A percentile compares a stretch with the other conserved stretches of the same genome.
Conservation (phyloP, 2,113 vertebrate genomes). For the Procavia capensis region DNA sequence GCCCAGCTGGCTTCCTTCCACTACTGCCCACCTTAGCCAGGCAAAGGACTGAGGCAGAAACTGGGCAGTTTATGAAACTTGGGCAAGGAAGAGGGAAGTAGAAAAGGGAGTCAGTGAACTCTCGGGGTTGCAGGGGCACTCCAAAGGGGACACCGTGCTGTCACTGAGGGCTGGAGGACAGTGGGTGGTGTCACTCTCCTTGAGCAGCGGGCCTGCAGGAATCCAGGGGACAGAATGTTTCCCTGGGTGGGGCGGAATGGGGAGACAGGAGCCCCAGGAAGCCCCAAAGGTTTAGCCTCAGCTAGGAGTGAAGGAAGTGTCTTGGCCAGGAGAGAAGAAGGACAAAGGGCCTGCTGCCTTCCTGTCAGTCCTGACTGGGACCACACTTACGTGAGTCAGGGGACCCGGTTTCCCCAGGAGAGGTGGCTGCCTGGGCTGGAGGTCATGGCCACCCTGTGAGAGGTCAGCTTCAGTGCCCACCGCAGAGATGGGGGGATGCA, state of each 20-base stretch:
- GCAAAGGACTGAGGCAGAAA: too few relatives aligned
- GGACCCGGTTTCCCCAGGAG: neutral
- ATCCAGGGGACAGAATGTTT: too few relatives aligned
- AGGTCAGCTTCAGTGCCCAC: neutral
- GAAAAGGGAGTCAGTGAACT: too few relatives aligned
- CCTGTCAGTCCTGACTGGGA: neutral
- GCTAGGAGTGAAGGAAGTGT: neutral
- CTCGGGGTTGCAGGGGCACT: too few relatives aligned
- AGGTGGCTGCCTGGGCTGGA: neutral
- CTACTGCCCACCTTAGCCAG: too few relatives aligned
- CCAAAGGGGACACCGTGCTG: too few relatives aligned
- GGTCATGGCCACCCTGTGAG: neutral
- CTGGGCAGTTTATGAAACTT: neutral
- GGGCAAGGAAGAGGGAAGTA: too few relatives aligned
- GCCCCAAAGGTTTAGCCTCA: neutral
- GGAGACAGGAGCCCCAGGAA: neutral
- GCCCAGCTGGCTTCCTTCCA: neutral
- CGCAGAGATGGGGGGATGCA: neutral
- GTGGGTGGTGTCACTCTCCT: too few relatives aligned
- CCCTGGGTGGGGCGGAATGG: neutral
- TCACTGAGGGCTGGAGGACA: too few relatives aligned
- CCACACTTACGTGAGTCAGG: neutral
- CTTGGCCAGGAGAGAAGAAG: neutral
- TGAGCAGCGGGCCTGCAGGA: too few relatives aligned
- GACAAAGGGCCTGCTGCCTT: neutral